Percentiles rank a stretch among this genome's conserved stretches.
These are phyloP conservation scores for Caenorhabditis zanzibari DNA, from an alignment of 2,888 invertebrate genomes.

Conservation along the genomic window DNA sequence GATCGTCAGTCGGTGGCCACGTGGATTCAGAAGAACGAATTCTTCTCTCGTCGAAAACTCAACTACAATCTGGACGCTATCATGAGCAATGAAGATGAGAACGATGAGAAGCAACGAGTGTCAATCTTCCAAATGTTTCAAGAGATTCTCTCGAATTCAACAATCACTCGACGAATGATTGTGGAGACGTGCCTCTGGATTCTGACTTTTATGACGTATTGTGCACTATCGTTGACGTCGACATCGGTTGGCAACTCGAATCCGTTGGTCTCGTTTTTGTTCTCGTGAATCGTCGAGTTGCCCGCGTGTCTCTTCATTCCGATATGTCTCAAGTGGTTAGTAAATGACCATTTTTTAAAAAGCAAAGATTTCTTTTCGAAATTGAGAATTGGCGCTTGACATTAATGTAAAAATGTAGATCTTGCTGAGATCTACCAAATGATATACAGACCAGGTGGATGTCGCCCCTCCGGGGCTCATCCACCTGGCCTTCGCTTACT, in stretches of 20 bases:
- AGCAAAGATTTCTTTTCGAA: no score
- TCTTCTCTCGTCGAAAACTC: conserved; percentile 39
- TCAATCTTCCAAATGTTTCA: conserved; percentile 31
- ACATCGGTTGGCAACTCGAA: conserved; percentile 57
- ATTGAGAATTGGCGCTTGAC: no score
- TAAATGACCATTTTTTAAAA: no score
- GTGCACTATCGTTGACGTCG: conserved; percentile 60
- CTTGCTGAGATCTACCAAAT: no score
- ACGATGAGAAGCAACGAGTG: no score
- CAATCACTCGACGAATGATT: conserved; percentile 34
- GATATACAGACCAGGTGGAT: no score
- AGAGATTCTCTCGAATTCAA: conserved; percentile 16
- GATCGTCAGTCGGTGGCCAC: conserved; percentile 30
- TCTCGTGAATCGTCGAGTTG: conserved; percentile 63
- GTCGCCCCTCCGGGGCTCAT: no score
- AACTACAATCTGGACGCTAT: conserved; percentile 39
- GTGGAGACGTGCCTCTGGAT: conserved; percentile 57
- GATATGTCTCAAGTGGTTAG: conserved; percentile 57
- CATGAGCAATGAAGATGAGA: conserved; percentile 28
- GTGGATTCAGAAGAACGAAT: conserved; percentile 60
- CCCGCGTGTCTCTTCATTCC: conserved; percentile 66
- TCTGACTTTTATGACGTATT: conserved; percentile 63
- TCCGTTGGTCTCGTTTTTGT: conserved; percentile 58
- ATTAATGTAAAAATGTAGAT: no score
- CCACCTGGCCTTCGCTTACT: no score